These are phyloP conservation scores for Poeciliopsis presidionis DNA, from an alignment of 2,797 vertebrate species.

Conservation along the genomic window DNA sequence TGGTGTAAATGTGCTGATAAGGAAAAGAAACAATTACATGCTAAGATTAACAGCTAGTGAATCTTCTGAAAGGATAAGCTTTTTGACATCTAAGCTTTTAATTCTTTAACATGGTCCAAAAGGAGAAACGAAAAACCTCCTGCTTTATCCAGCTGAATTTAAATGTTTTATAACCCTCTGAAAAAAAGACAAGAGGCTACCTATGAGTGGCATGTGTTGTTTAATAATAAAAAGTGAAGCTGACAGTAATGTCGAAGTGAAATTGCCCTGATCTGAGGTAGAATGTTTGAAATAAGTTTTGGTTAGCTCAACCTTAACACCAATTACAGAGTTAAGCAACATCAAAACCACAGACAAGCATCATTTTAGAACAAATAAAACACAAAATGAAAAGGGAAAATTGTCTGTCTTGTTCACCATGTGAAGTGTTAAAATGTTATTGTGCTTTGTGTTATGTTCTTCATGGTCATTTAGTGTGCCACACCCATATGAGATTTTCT, in stretches of 20 bases:
- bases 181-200: neutral
- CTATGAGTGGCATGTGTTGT: neutral
- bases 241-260: neutral
- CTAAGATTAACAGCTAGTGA: conserved; percentile 33
- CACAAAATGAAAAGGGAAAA: neutral
- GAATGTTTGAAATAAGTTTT: neutral
- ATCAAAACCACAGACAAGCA: neutral
- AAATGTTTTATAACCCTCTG: neutral
- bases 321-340: neutral
- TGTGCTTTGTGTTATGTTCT: neutral
- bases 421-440: neutral
- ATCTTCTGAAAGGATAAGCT: conserved; percentile 40
- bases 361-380: neutral
- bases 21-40: conserved; percentile 41
- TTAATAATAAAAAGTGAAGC: neutral
- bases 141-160: conserved; percentile 2
- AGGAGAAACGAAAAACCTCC: conserved; percentile 13
- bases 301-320: neutral
- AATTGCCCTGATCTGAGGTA: neutral
- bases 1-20: conserved; percentile 43
- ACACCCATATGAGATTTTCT: neutral
- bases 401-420: neutral
- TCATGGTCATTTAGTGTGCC: neutral
- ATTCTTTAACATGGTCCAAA: conserved; percentile 25
- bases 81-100: conserved; percentile 14